Base-by-base conservation (phyloP, 2,888 invertebrate genomes). In the Pedicia rivosa region DNA sequence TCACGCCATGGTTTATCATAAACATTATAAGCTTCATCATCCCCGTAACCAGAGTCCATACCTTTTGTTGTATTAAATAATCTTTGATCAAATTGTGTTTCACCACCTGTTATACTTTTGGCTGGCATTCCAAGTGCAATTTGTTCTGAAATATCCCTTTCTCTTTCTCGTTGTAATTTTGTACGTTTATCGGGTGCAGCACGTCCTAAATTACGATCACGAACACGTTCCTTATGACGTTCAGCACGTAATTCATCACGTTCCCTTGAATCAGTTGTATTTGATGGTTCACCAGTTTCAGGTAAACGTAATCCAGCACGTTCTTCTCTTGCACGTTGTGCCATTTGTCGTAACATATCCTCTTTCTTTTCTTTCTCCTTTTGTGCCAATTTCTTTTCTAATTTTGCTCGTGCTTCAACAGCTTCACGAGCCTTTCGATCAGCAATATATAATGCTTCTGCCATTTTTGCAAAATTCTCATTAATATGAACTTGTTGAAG, bases 1-100 rank as follows among this genome's bases (percentile, higher is more conserved):
- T 88, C 84, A 38, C 95, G 75, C 98, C 97, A 99, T 1, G 98
- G 91, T 57, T 92, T 91, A 62, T 97, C 95, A 54, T 98, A 98
- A 1, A 97, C 94, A 56, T 83, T 92, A 63, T 98, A 99, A 0
- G 81, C 83, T 50, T 98, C 98, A 50, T 98, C 98, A 50, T 97
- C 95, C 0, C 79, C 92, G 58, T 88, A 97, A 54, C 73, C 72
- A 46, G 82, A 80, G 53, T 90, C 94, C 78, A 98, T 81, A 35
- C 88, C 88, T 51, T 84, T 83, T 36, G 72, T 78, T 45, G 88
- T 91, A 50, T 97, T 97, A 58, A 98, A 97, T 10, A 98, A 65
- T 22, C 98, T 66, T 56, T 94, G 91, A 63, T 99, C 98, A 57
- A 94, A 99, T 55, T 86, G 77, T 0, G 77, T 74, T 51, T 92